phyloP scores from a whole-genome alignment of 2,797 vertebrate genomes.

The Myiotriccus ornatus region DNA sequence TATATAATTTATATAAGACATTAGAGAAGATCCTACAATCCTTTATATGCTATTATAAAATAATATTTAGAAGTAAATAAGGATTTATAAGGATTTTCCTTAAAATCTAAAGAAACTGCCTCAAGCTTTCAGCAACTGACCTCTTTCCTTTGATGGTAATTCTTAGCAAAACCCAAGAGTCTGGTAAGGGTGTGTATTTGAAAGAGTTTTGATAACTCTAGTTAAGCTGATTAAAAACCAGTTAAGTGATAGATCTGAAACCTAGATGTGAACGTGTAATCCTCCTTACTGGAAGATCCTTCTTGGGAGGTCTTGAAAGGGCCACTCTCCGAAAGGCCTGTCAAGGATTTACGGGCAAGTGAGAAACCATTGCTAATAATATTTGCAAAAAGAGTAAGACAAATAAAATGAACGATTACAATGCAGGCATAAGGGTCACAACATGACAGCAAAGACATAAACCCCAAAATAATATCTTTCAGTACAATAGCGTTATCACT shows the following conservation, averaged over 20 bases:
- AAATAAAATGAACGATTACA: not conserved
- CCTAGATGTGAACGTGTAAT: not conserved
- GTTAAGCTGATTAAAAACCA: not conserved
- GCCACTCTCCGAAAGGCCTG: not conserved
- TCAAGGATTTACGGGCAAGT: not conserved
- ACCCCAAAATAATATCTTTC: not conserved
- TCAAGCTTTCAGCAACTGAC: not conserved
- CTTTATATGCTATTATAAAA: not conserved
- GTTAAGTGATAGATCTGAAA: not conserved
- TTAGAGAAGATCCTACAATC: not conserved
- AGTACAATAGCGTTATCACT: not conserved
- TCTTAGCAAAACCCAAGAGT: not conserved
- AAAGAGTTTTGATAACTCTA: not conserved
- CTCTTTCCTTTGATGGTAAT: not conserved
- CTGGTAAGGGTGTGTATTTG: not conserved
- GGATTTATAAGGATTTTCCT: not conserved
- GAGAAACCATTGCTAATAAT: not conserved
- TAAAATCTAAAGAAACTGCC: not conserved
- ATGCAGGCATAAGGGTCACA: not conserved
- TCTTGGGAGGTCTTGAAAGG: not conserved
- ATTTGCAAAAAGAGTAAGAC: not conserved
- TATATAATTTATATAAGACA: not conserved
- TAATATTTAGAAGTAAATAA: not conserved
- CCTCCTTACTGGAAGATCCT: not conserved
- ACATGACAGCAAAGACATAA: not conserved